Evolutionary conservation across 2,888 invertebrate genomes (phyloP), one percentile per base, ranked within the genome.

Genomic region (Abscondita cerata): DNA sequence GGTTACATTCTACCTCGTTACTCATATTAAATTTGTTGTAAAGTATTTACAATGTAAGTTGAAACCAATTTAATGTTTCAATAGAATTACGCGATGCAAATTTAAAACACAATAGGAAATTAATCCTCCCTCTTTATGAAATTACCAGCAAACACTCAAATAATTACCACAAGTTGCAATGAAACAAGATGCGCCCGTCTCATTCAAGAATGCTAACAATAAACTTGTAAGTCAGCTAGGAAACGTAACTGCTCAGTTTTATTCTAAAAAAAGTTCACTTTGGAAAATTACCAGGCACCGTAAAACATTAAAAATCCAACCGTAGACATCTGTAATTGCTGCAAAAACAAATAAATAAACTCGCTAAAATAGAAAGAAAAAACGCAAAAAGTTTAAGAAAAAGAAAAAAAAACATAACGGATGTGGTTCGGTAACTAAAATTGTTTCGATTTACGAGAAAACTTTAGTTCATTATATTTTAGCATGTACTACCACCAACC

Each of bases 391-490:
- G 4, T 4, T 11, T n/a, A 38, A 38, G 11, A 51, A 38, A 38
- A 46, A 46, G 47, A 38, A 38, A 19, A 51, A 38, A 38, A 46
- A 46, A 54, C 13, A 56, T 20, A 48, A 56, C 48, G 56, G 50
- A 48, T 40, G 48, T 31, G 34, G 9, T 41, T 41, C 25, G 19
- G 44, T 50, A 48, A 51, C 59, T 46, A 47, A 52, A 59, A 15
- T 46, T 47, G 52, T 52, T 40, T 40, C 52, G 48, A 59, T 59
- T 59, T 59, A 59, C 53, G 59, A 48, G 53, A 36, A 59, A 59
- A 59, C 20, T 59, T 59, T 20, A 48, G 59, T 59, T 59, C 59
- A 59, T 59, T 59, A 59, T 59, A 53, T 59, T 52, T 52, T 40
- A 38, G 40, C 38, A 38, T 52, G 58, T 44, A 50, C 33, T 12